phyloP scores from a whole-genome alignment of 2,113 vertebrate genomes.

The Eudyptes chrysolophus region DNA sequence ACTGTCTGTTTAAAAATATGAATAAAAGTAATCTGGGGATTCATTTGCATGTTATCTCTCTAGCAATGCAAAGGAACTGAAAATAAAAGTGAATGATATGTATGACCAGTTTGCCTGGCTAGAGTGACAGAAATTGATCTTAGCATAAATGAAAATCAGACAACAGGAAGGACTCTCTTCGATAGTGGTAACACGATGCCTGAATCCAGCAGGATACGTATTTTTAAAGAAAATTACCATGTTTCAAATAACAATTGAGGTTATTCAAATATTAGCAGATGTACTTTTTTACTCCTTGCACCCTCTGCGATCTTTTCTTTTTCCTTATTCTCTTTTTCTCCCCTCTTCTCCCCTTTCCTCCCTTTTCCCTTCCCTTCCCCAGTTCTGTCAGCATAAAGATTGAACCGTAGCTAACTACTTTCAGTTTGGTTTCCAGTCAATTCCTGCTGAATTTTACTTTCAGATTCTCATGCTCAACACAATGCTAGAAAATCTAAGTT shows the following conservation, averaged over 20 bases:
- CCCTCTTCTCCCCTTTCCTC: not conserved
- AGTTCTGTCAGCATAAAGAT: not conserved
- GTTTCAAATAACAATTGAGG: not conserved
- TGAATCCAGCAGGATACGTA: not conserved
- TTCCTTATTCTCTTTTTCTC: not conserved
- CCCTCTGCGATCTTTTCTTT: not conserved
- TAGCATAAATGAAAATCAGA: not conserved
- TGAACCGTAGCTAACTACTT: not conserved
- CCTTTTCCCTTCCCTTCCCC: not conserved
- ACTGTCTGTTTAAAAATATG: not conserved
- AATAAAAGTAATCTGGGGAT: not conserved
- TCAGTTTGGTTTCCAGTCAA: not conserved
- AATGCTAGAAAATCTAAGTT: not conserved
- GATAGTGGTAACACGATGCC: fast-evolving
- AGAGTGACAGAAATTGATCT: not conserved
- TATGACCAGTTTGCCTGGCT: not conserved
- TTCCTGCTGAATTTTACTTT: conserved; percentile 3
- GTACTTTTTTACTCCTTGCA: not conserved
- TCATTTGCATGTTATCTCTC: not conserved
- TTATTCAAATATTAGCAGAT: not conserved
- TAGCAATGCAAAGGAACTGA: not conserved
- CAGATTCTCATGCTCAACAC: not conserved
- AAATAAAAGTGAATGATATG: not conserved
- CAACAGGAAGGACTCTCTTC: not conserved
- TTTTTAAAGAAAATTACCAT: not conserved